phyloP scores from a whole-genome alignment of 2,888 invertebrate genomes.

The Diarsia mendica region DNA sequence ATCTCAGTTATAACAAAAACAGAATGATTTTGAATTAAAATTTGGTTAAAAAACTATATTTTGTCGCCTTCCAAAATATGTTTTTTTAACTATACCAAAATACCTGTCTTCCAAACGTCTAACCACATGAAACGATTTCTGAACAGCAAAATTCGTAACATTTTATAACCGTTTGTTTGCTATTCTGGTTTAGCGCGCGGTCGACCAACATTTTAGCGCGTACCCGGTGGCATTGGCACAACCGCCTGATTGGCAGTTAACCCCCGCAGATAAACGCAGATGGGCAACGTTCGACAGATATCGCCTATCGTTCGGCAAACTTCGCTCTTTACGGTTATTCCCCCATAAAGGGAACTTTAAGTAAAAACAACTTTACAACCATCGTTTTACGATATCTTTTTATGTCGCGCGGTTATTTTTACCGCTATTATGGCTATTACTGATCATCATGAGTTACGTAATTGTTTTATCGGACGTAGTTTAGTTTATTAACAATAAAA shows the following conservation, averaged over 20 bases:
- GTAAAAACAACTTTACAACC: slow-evolving; percentile 88
- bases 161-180: slow-evolving; percentile 43
- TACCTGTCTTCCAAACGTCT: background rate
- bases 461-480: slow-evolving; percentile 74
- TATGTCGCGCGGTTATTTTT: slow-evolving; percentile 80
- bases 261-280: slow-evolving; percentile 79
- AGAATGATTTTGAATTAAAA: background rate
- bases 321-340: slow-evolving; percentile 86
- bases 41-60: background rate
- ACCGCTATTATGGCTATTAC: slow-evolving; percentile 72
- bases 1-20: background rate
- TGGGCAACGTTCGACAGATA: slow-evolving; percentile 77
- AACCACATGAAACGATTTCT: slow-evolving; percentile 23
- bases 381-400: slow-evolving; percentile 82
- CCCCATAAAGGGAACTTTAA: slow-evolving; percentile 86
- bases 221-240: slow-evolving; percentile 57
- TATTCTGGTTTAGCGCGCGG: slow-evolving; percentile 43
- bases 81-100: background rate
- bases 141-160: slow-evolving; percentile 9
- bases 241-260: slow-evolving; percentile 75
- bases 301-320: slow-evolving; percentile 83
- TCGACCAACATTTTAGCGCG: slow-evolving; percentile 56
- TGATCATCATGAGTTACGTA: slow-evolving; percentile 73
- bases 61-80: too few species aligned
- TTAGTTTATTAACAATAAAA: slow-evolving; percentile 70